Percentiles rank a stretch among this genome's conserved stretches.
Conservation (phyloP, 2,888 invertebrate species). For the Conops quadrifasciatus region DNA sequence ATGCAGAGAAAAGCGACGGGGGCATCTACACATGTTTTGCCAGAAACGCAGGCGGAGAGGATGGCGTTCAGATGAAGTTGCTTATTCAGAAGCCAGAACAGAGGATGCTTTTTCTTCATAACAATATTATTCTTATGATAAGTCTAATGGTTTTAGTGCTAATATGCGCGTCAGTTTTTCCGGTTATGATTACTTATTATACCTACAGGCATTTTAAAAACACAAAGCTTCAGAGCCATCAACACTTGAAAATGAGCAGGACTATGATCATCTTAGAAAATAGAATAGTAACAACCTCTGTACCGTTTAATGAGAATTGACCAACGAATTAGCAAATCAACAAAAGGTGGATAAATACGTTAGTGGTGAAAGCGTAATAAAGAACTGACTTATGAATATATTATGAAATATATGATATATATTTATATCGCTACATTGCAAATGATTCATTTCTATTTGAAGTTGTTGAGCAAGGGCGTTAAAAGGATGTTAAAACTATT, state of each 20-base stretch:
- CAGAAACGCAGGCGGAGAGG: slow-evolving; percentile 80
- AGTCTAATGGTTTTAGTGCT: slow-evolving; percentile 58
- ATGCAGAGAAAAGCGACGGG: slow-evolving; percentile 72
- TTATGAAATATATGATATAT: too few species aligned
- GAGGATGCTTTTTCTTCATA: slow-evolving; percentile 53
- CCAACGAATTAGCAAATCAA: too few species aligned
- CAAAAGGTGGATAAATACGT: too few species aligned
- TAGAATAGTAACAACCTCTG: too few species aligned
- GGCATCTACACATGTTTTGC: slow-evolving; percentile 83
- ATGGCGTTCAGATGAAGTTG: slow-evolving; percentile 73
- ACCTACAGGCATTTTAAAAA: slow-evolving; percentile 57
- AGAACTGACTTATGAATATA: too few species aligned
- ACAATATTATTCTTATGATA: slow-evolving; percentile 57
- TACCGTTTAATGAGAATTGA: too few species aligned
- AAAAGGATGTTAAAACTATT: too few species aligned
- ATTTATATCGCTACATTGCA: too few species aligned
- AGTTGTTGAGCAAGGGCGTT: too few species aligned
- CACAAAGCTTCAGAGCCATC: slow-evolving; percentile 50
- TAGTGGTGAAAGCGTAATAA: too few species aligned
- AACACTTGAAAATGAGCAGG: slow-evolving; percentile 44
- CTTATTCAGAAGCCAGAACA: slow-evolving; percentile 54
- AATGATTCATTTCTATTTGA: too few species aligned
- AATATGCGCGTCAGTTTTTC: slow-evolving; percentile 56
- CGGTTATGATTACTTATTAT: slow-evolving; percentile 59
- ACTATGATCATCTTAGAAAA: slow-evolving; percentile 36